Base-by-base conservation (phyloP, 2,797 vertebrate genomes). In the Cottoperca gobio region DNA sequence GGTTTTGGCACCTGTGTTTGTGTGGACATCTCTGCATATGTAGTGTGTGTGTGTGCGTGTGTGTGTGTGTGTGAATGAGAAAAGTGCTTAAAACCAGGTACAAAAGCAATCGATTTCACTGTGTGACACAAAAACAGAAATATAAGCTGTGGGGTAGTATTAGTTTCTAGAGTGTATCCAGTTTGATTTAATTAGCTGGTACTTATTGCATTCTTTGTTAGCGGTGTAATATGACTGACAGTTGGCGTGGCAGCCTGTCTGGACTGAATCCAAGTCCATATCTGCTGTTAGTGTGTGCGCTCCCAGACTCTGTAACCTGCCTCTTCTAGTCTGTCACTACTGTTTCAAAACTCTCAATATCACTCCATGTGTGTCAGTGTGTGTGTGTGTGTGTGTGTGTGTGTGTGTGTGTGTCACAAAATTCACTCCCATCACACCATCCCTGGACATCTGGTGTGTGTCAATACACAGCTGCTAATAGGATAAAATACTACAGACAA, bases 151-250 rank as follows among this genome's bases (percentile, higher is more conserved):
- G 80, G 86, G 81, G 52, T 71, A 83, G 71, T 89, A 23, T 89
- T 78, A 28, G 64, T 78, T 84, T 87, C 89, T 84, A 48, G 78
- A 84, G 73, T 74, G 61, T 79, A 85, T 89, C 80, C 78, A 76
- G 81, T 93, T 84, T 92, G 85, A 94, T 92, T 89, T 89, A 92
- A 93, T 95, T 92, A 92, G 78, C 84, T 81, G 83, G 73, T 87
- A 89, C 90, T 93, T 92, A 90, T 78, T 85, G 84, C 88, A 91
- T 93, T 93, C 91, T 91, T 91, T 88, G 78, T 85, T 61, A 69
- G 78, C 74, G 59, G 78, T 78, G 90, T 92, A 89, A 93, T 89
- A 86, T 87, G 88, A 93, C 84, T 90, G 89, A 89, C 87, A 93
- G 85, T 90, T 93, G 90, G 91, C 68, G 43, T 39, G 31, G 74